Evolutionary conservation across 1,140 invertebrate species (phyloP).

Genomic region (Neodiprion lecontei): DNA sequence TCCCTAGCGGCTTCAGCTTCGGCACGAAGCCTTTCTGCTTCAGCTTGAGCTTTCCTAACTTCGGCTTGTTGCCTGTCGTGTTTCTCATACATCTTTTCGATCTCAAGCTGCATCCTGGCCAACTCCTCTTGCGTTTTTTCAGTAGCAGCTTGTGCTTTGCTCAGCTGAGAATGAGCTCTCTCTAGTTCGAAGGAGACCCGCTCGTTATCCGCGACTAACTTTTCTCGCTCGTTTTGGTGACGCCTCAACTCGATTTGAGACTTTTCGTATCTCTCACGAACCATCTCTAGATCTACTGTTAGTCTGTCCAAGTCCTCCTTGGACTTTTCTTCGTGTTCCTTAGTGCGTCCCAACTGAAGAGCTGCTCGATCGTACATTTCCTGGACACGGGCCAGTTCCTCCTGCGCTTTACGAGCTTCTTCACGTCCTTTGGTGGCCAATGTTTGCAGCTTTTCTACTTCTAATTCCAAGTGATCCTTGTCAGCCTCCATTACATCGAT

Average conservation of each 20-base stretch:
- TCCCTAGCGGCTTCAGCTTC: conserved; percentile 76
- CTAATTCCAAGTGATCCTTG: conserved; percentile 82
- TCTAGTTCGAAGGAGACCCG: conserved; percentile 86
- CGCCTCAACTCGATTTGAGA: conserved; percentile 83
- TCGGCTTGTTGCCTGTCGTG: conserved; percentile 85
- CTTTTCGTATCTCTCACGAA: conserved; percentile 90
- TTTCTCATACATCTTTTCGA: conserved; percentile 91
- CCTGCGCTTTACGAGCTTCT: conserved; percentile 84
- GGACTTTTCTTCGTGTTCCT: conserved; percentile 90
- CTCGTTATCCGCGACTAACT: conserved; percentile 82
- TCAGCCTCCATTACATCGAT: conserved; percentile 87
- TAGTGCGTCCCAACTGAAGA: conserved; percentile 81
- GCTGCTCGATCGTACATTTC: conserved; percentile 88
- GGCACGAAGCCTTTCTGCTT: conserved; percentile 72
- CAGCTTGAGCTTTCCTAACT: conserved; percentile 79
- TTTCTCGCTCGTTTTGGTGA: conserved; percentile 85
- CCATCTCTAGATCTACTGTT: conserved; percentile 81
- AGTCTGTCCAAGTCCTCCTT: conserved; percentile 86
- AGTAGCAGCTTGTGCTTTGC: conserved; percentile 81
- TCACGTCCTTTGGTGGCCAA: conserved; percentile 82
- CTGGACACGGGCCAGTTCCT: conserved; percentile 81
- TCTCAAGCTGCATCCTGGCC: conserved; percentile 82
- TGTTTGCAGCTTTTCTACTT: conserved; percentile 84
- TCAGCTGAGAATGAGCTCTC: conserved; percentile 80
- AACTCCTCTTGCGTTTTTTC: conserved; percentile 91